Base-by-base conservation (phyloP, 2,113 vertebrate species). In the Rutilus rutilus region DNA sequence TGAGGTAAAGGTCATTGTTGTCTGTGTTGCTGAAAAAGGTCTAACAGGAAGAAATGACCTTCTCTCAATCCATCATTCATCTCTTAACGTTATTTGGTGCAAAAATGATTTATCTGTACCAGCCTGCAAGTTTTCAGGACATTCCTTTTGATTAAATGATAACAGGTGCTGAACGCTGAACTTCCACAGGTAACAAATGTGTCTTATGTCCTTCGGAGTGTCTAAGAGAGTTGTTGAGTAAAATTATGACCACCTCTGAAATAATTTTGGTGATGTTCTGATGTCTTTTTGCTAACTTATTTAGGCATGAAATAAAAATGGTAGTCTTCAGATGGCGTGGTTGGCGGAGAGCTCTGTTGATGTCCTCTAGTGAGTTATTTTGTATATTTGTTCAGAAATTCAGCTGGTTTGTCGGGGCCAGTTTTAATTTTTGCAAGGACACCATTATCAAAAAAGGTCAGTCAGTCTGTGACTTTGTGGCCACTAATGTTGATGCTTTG, bases 1-100 rank as follows among this genome's bases (percentile, higher is more conserved):
- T 89, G 69, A 90, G 73, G 1, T 57, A 93, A 94, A 93, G 90
- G 93, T 93, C 90, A 89, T 30, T 42, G 21, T 52, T 85, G 88
- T 89, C 89, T 57, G 21, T 57, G 88, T 85, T 87, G 36, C 86
- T 62, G 23, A 78, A 78, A 78, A 64, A 73, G 71, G 83, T 85
- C 82, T 62, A 52, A 59, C 23, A 77, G 54, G 57, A 33, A 36
- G 1, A 14, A 39, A 17, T 78, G 78, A 85, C 73, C 88, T 78
- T 86, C 33, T 65, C 82, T 83, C 54, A 42, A 54, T 36, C 69
- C 39, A 17, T 33, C 5, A 14, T 59, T 78, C 42, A 83, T 64
- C 27, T 78, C 27, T 62, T 54, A 36, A 78, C 17, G 78, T 45
- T 79, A 14, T 74, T 64, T 42, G 74, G 33, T 65, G 23, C 8